Base-by-base conservation (phyloP, 2,888 invertebrate species). In the Muschampia plurimacula region DNA sequence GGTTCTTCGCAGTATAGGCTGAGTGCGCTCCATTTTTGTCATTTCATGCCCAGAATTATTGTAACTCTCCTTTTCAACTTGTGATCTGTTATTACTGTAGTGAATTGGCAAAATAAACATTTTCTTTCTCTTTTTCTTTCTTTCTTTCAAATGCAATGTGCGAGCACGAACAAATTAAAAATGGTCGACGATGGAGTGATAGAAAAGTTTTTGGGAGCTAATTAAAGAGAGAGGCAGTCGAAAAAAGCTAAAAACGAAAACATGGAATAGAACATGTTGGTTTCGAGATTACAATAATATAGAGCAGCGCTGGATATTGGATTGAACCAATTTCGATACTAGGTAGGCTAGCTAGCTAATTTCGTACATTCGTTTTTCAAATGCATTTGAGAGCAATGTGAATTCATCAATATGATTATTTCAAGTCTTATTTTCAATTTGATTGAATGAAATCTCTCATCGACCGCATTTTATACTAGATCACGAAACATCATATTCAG, bases 281-380 rank as follows among this genome's bases (percentile, higher is more conserved):
- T 49, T 65, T 46, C 64, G 28, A 63, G 77, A 74, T 77, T 75
- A 78, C 75, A 71, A 74, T 77, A 76, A 77, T 74, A 74, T 74
- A 76, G 63, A 44, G 71, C 70, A 41, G 73, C 49, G 49, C 63
- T 71, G 55, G 67, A 71, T 67, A 73, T 62, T 71, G 55, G 67
- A 71, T 67, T 73, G 74, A 65, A 77, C 70, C 77, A 78, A 77
- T 75, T 75, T 75, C 73, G 71, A 67, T 75, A 72, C 73, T 2
- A 36, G 5, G 36, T 60, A 60, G 22, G 22, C 22, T 22, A 22
- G 13, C 22, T 76, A 73, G 22, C 72, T 74, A 73, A 74, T 63
- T 74, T 32, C 13, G 46, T 64, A 64, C 12, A 2, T 64, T 22
- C 28, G 44, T 28, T 15, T 57, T 57, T 3, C 10, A 15, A 55